phyloP scores from a whole-genome alignment of 1,140 invertebrate species.

The Bombus terrestris region DNA sequence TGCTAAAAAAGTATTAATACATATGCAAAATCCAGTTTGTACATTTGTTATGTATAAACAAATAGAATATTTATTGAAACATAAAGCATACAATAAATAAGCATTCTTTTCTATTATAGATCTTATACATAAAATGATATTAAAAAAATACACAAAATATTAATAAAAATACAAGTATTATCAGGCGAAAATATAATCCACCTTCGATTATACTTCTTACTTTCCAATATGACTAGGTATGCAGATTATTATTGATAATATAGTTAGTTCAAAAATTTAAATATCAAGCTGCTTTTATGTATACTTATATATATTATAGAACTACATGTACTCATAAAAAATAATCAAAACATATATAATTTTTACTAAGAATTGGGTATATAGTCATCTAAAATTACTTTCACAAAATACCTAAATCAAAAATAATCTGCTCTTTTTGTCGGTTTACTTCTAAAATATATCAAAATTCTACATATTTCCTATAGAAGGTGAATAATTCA shows the following conservation, averaged over 20 bases:
- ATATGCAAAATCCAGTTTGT: conserved; percentile 6
- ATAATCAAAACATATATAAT: conserved; percentile 32
- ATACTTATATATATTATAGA: conserved; percentile 2
- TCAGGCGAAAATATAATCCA: not conserved
- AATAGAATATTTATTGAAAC: conserved; percentile 23
- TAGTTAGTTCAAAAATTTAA: conserved; percentile 47
- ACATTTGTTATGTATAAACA: conserved; percentile 16
- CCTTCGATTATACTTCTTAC: conserved; percentile 41
- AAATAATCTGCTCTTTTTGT: conserved; percentile 43
- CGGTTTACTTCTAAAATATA: conserved; percentile 31
- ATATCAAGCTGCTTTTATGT: conserved; percentile 45
- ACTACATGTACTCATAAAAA: conserved; percentile 28
- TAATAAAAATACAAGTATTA: conserved; percentile 34
- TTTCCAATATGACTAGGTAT: conserved; percentile 57
- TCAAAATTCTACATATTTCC: conserved; percentile 16
- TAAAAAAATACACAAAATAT: conserved; percentile 26
- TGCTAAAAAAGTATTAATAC: not conserved
- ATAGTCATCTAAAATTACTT: conserved; percentile 44
- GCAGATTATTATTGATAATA: conserved; percentile 48
- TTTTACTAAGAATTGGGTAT: conserved; percentile 43
- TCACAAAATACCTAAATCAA: conserved; percentile 47
- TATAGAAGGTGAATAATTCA: not conserved
- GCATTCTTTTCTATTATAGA: conserved; percentile 22
- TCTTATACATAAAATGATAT: conserved; percentile 24
- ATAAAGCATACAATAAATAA: conserved; percentile 39